These are phyloP conservation scores for Triops cancriformis DNA, from an alignment of 1,140 invertebrate species.

Conservation along the genomic window DNA sequence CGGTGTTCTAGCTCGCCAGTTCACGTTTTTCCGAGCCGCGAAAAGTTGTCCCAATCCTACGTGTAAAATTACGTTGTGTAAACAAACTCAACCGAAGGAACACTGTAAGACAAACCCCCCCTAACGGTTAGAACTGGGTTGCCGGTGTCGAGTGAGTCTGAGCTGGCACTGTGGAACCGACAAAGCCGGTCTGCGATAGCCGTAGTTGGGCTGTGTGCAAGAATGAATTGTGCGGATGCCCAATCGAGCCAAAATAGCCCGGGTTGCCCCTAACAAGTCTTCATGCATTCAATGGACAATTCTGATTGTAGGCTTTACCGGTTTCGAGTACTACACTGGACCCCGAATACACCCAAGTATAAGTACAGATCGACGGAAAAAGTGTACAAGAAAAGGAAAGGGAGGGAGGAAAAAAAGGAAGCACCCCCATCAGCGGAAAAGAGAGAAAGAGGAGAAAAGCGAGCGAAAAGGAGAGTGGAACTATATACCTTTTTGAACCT, in stretches of 20 bases:
- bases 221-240: not conserved
- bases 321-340: not conserved
- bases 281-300: not conserved
- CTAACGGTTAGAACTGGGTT: not conserved
- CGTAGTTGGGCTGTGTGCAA: not conserved
- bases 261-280: not conserved
- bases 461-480: not conserved
- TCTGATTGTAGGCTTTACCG: not conserved
- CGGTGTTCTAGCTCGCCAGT: too few species aligned
- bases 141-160: not conserved
- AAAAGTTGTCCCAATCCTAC: too few species aligned
- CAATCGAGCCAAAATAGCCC: slow-evolving; percentile 4
- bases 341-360: not conserved
- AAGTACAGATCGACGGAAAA: not conserved
- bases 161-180: not conserved
- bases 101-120: too few species aligned
- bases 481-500: not conserved
- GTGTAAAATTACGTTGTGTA: too few species aligned
- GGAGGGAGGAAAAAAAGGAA: not conserved
- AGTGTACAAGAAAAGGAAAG: not conserved
- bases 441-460: not conserved
- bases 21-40: too few species aligned
- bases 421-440: not conserved
- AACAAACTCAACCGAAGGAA: too few species aligned
- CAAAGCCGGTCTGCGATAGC: not conserved